These are phyloP conservation scores for Drosophila pectinifera DNA, from an alignment of 1,140 invertebrate species.

Conservation along the genomic window DNA sequence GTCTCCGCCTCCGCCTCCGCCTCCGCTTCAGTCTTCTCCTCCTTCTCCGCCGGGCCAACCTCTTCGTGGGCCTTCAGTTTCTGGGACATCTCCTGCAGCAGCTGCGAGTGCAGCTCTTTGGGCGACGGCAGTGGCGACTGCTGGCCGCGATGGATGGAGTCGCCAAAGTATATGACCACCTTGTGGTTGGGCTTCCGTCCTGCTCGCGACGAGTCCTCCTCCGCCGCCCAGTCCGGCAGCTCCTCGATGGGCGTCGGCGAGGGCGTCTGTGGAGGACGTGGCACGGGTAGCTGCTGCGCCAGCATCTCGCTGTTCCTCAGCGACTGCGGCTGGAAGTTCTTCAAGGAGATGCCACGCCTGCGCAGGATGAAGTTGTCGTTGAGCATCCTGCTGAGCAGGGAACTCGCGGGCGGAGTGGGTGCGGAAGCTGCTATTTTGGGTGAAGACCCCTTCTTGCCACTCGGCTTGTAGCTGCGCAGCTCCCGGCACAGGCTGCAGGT, in stretches of 20 bases:
- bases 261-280: slow-evolving; percentile 67
- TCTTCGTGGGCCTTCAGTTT: slow-evolving; percentile 55
- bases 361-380: slow-evolving; percentile 85
- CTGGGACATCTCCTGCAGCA: slow-evolving; percentile 76
- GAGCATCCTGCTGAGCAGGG: slow-evolving; percentile 73
- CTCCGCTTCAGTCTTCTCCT: background rate
- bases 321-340: slow-evolving; percentile 80
- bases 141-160: slow-evolving; percentile 86
- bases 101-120: slow-evolving; percentile 62
- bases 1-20: background rate
- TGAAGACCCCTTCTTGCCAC: slow-evolving; percentile 57
- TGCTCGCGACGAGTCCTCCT: slow-evolving; percentile 25
- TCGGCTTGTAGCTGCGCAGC: slow-evolving; percentile 78
- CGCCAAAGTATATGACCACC: slow-evolving; percentile 90
- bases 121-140: slow-evolving; percentile 38
- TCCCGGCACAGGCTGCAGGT: slow-evolving; percentile 86
- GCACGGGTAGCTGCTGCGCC: slow-evolving; percentile 46
- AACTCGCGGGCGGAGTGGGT: slow-evolving; percentile 12
- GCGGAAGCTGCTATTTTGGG: background rate
- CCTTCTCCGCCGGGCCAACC: background rate
- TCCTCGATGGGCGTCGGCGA: slow-evolving; percentile 77
- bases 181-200: slow-evolving; percentile 86
- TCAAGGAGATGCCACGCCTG: slow-evolving; percentile 74
- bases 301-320: slow-evolving; percentile 81
- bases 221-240: slow-evolving; percentile 61